phyloP scores from a whole-genome alignment of 2,113 vertebrate species.

The Chloroceryle aenea region DNA sequence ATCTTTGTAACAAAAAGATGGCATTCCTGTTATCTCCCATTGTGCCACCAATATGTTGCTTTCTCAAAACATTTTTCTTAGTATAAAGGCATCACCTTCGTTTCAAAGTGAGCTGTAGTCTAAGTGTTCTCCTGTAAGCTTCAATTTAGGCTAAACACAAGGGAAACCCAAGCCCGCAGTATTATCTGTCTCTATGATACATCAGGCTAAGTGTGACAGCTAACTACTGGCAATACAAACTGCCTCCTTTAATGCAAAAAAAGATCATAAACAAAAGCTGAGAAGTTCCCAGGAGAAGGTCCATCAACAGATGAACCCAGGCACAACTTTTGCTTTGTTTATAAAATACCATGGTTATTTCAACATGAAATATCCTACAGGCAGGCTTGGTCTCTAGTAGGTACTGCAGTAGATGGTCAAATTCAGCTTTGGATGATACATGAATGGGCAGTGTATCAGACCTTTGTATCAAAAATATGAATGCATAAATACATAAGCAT shows the following conservation, averaged over 20 bases:
- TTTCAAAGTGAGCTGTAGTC: not conserved
- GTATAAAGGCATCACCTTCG: not conserved
- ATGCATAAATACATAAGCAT: not conserved
- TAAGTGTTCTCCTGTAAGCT: not conserved
- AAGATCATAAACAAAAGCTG: not conserved
- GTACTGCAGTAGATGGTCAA: not conserved
- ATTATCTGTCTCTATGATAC: not conserved
- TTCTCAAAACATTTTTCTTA: not conserved
- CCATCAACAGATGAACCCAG: not conserved
- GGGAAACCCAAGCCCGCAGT: not conserved
- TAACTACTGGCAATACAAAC: not conserved
- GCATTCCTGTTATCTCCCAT: not conserved
- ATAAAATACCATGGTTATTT: not conserved
- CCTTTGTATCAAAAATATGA: not conserved
- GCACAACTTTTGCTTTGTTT: not conserved
- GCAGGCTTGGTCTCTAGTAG: not conserved
- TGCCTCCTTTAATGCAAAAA: not conserved
- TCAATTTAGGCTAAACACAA: not conserved
- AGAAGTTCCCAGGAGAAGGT: not conserved
- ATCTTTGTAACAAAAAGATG: not conserved
- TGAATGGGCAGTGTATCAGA: not conserved
- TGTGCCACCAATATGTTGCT: not conserved
- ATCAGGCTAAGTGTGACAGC: not conserved
- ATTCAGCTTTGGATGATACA: not conserved
- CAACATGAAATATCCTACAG: not conserved